A percentile compares a stretch with the other conserved stretches of the same genome.
Conservation (phyloP, 2,888 invertebrate genomes). For the Nycteola revayana region DNA sequence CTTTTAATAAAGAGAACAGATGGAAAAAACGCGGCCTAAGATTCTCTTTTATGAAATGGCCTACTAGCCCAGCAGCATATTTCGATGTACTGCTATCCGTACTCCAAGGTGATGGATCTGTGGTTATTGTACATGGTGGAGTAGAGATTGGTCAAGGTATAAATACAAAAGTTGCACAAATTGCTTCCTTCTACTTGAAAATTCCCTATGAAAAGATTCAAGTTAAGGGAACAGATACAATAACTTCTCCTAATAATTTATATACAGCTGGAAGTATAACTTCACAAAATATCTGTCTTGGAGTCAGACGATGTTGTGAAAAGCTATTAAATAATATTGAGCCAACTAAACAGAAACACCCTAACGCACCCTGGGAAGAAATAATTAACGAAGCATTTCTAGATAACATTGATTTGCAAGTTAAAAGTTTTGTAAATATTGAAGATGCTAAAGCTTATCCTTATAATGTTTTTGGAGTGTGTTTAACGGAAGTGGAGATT, state of each 20-base stretch:
- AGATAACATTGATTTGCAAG: slow-evolving; percentile 48
- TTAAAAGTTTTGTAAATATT: slow-evolving; percentile 34
- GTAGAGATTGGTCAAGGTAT: slow-evolving; percentile 88
- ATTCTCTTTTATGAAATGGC: slow-evolving; percentile 83
- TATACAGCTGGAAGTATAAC: slow-evolving; percentile 85
- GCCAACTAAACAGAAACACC: slow-evolving; percentile 56
- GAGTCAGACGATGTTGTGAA: slow-evolving; percentile 73
- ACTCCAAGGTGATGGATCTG: slow-evolving; percentile 84
- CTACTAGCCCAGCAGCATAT: slow-evolving; percentile 47
- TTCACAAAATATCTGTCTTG: slow-evolving; percentile 84
- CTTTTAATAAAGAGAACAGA: slow-evolving; percentile 84
- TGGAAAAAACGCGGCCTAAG: slow-evolving; percentile 87
- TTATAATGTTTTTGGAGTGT: slow-evolving; percentile 74
- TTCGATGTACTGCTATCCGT: slow-evolving; percentile 81
- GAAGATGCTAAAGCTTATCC: slow-evolving; percentile 29
- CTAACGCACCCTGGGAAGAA: slow-evolving; percentile 70
- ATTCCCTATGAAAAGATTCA: slow-evolving; percentile 83
- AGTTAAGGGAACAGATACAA: slow-evolving; percentile 83
- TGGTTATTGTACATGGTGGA: slow-evolving; percentile 84
- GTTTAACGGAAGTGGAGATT: slow-evolving; percentile 85
- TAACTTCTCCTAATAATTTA: slow-evolving; percentile 83
- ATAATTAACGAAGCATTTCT: slow-evolving; percentile 68
- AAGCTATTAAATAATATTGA: slow-evolving; percentile 63
- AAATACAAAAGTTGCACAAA: slow-evolving; percentile 85
- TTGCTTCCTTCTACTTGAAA: slow-evolving; percentile 83